Percentiles rank a stretch among this genome's conserved stretches.
Conservation (phyloP, 2,113 vertebrate species). For the Aldabrachelys gigantea region DNA sequence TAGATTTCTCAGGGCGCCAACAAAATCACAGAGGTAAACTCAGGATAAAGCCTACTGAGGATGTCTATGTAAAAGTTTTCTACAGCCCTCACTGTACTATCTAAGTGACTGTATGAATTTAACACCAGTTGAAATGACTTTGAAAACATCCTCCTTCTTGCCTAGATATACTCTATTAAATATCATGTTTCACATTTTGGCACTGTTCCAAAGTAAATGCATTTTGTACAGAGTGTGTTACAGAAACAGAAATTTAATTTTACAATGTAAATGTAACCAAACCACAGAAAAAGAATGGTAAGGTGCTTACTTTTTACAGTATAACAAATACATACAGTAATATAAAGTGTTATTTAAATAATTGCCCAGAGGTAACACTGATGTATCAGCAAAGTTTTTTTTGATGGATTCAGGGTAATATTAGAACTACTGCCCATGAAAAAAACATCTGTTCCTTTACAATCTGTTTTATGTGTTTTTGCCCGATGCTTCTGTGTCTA, state of each 20-base stretch:
- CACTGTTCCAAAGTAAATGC: neutral
- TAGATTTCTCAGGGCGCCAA: neutral
- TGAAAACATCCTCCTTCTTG: neutral
- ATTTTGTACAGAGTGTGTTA: neutral
- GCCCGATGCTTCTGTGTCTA: neutral
- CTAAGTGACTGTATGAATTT: neutral
- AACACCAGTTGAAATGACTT: rapidly evolving
- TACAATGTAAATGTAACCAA: neutral
- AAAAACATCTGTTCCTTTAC: neutral
- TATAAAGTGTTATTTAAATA: neutral
- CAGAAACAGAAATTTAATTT: neutral
- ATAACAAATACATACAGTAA: neutral
- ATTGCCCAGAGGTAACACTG: neutral
- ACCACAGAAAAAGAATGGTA: neutral
- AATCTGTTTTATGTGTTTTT: neutral
- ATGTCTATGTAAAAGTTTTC: neutral
- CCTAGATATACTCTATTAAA: rapidly evolving
- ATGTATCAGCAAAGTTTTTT: neutral
- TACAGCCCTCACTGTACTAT: neutral
- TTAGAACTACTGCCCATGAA: neutral
- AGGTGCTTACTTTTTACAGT: neutral
- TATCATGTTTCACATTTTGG: neutral
- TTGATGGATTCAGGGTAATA: neutral
- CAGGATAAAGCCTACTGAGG: neutral
- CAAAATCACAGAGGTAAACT: neutral